Base-by-base conservation (phyloP, 2,888 invertebrate species). In the Troides oblongomaculatus region DNA sequence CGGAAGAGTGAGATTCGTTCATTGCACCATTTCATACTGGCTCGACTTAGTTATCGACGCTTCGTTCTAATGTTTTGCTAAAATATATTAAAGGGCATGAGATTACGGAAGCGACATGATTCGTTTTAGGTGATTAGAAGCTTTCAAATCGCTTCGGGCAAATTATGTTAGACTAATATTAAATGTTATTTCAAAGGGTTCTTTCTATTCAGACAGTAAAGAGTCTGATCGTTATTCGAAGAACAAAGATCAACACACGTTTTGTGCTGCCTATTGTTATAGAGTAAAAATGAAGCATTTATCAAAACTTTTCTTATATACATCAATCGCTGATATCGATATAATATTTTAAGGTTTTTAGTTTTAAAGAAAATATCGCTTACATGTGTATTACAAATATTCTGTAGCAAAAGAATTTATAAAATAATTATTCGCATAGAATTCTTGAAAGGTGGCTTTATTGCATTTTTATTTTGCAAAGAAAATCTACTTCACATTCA, bases 1-100 rank as follows among this genome's bases (percentile, higher is more conserved):
- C 77, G 97, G 97, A 93, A 94, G 94, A 89, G 96, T 96, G 87
- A 88, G 93, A 64, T n/a, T 18, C 25, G 36, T 63, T 63, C 46
- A 59, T 62, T 62, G 18, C 21, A 62, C 62, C n/a, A 62, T 53
- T 53, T 63, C 17, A 63, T 23, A 58, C 30, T 25, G 30, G 30
- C 59, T 59, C 30, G 23, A 58, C 58, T 59, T 53, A 53, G 53
- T 53, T 53, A 8, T 7, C 53, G 53, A n/a, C n/a, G 53, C 53
- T 53, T 53, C 53, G 14, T 53, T 53, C 53, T 53, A 53, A 53
- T 53, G n/a, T n/a, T 53, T 53, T 53, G 53, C 53, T 53, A 53
- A 53, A 6, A 53, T 6, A 18, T 53, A 18, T 53, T 53, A 53
- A 18, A 53, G 6, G 18, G n/a, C n/a, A 50, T 50, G 5, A 50